Base-by-base conservation (phyloP, 2,113 vertebrate species). In the Dromaius novaehollandiae region DNA sequence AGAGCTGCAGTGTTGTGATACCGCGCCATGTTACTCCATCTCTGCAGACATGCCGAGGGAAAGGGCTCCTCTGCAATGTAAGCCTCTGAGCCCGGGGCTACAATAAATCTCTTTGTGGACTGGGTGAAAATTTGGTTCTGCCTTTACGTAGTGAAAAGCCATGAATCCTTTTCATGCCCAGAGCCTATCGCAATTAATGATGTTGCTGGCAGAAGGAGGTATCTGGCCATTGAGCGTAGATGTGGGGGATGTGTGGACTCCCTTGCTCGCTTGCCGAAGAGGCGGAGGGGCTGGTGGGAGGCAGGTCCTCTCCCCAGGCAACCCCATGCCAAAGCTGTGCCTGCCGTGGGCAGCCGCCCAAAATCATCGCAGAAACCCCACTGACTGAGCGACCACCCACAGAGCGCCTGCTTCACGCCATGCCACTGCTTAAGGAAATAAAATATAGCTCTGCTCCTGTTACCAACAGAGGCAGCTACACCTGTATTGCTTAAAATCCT, bases 21-120 rank as follows among this genome's bases (percentile, higher is more conserved):
- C 69, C 30, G 6, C 0, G 11, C 60, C 19, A 5, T 3, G 3
- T 25, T 30, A 12, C 74, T 48, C 80, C 26, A n/a, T 53, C 44
- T 14, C 89, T 24, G 42, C 83, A 61, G 53, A n/a, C 70, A 58
- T 0, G 11, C 61, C 0, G 0, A 42, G 26, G 28, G 53, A 34
- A 80, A 58, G 11, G 73, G 78, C 76, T 84, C 8, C 63, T 63
- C 70, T 7, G 6, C 34, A 34, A 6, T 0, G 0, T 8, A 51
- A 3, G 2, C 50, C 68, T 76, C 1, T 0, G 40, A 64, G 63
- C 28, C 32, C 13, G 6, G 30, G 73, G 19, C 75, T 82, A 69
- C 50, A 3, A 2, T 32, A 46, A 63, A 58, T 20, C 61, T 40
- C 60, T 55, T 91, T 40, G 51, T 2, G 1, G 5, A 26, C 36